Conservation (phyloP, 2,888 invertebrate genomes). For the Cactoblastis cactorum region DNA sequence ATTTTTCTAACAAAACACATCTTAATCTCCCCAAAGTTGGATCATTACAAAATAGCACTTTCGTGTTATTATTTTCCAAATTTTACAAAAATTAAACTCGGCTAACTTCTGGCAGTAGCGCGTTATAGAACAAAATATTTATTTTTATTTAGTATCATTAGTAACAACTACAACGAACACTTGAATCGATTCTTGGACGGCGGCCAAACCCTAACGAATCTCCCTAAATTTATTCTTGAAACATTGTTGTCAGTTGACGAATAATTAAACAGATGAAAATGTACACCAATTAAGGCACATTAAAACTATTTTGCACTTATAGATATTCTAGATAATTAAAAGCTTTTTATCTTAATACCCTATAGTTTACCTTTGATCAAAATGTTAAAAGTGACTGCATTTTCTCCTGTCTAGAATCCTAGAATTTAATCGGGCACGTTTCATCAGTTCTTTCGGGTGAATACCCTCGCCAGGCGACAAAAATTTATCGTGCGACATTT, state of each 20-base stretch:
- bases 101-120: too few species aligned
- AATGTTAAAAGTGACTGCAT: background rate
- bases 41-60: too few species aligned
- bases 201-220: conserved; percentile 41
- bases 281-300: background rate
- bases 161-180: conserved; percentile 62
- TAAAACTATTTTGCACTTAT: background rate
- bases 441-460: conserved; percentile 19
- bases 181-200: conserved; percentile 68
- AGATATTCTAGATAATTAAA: too few species aligned
- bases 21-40: too few species aligned
- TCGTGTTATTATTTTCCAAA: too few species aligned
- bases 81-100: too few species aligned
- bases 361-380: background rate
- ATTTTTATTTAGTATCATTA: conserved; percentile 38
- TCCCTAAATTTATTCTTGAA: background rate
- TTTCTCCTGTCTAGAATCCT: conserved; percentile 12
- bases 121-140: conserved; percentile 30
- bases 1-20: too few species aligned
- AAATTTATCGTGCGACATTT: conserved; percentile 20
- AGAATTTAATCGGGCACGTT: conserved; percentile 18
- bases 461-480: conserved; percentile 17
- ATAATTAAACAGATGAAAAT: background rate
- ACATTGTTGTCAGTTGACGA: background rate
- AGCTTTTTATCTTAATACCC: too few species aligned